Percentiles rank a stretch among this genome's conserved stretches.
These are phyloP conservation scores for Oscheius sp. DNA, from an alignment of 2,888 invertebrate genomes.

Conservation along the genomic window DNA sequence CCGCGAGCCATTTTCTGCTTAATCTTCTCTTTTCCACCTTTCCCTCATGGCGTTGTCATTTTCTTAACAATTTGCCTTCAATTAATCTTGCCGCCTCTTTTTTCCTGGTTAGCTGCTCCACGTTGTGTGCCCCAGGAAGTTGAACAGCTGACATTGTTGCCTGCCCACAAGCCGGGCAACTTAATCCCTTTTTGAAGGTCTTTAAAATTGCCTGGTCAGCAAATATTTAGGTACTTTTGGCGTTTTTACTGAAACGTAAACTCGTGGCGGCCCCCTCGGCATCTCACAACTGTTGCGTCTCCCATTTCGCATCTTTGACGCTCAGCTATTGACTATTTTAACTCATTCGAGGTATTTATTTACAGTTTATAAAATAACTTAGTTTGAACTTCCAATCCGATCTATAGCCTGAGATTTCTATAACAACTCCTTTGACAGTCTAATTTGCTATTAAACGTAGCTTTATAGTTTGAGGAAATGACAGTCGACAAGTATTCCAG, in stretches of 20 bases:
- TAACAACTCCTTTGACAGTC: too few relatives aligned
- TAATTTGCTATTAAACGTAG: too few relatives aligned
- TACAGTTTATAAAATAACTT: neutral
- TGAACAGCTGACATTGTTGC: too few relatives aligned
- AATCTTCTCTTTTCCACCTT: neutral
- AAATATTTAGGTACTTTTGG: constrained; percentile 2
- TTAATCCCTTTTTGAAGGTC: neutral
- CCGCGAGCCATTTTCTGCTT: neutral
- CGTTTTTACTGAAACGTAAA: constrained; percentile 28
- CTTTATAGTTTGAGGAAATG: too few relatives aligned
- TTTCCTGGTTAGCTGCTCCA: too few relatives aligned
- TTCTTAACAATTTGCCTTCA: neutral
- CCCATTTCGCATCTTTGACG: constrained; percentile 23
- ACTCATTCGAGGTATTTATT: neutral
- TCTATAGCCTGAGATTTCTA: too few relatives aligned
- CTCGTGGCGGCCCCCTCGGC: constrained; percentile 14
- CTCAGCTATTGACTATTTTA: constrained; percentile 9
- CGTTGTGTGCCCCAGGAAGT: too few relatives aligned
- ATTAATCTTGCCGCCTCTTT: neutral
- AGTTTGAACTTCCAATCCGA: too few relatives aligned
- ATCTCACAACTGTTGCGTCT: constrained; percentile 30
- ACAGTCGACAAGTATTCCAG: too few relatives aligned
- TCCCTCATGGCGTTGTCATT: too few relatives aligned
- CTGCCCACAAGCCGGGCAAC: neutral
- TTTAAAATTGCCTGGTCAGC: neutral